Conservation (phyloP, 2,888 invertebrate genomes). For the Apomyelois bistriatella region DNA sequence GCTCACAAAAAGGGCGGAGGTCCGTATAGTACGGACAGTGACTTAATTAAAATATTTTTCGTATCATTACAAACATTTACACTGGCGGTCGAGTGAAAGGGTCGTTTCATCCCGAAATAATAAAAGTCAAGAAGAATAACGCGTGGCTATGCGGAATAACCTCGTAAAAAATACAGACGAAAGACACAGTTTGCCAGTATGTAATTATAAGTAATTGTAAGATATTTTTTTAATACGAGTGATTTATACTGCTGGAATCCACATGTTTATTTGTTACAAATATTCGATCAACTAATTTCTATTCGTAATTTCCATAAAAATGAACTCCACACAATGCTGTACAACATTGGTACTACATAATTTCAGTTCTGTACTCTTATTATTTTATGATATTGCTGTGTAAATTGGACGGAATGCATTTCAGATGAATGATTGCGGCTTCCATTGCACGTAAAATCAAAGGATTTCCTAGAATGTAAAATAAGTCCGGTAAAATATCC, state of each 20-base stretch:
- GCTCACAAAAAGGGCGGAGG: slow-evolving; percentile 4
- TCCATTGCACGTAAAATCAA: neutral
- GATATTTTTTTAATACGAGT: too few relatives aligned
- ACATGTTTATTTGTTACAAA: too few relatives aligned
- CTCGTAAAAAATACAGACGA: too few relatives aligned
- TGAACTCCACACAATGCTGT: too few relatives aligned
- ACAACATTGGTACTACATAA: too few relatives aligned
- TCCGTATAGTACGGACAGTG: neutral
- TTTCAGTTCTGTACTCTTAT: slow-evolving; percentile 12
- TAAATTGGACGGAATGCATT: slow-evolving; percentile 27
- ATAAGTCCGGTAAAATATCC: slow-evolving; percentile 8
- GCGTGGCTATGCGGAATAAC: neutral
- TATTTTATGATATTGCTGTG: slow-evolving; percentile 10
- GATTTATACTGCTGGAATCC: too few relatives aligned
- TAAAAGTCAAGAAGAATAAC: slow-evolving; percentile 22
- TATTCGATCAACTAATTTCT: too few relatives aligned
- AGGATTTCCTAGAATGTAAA: slow-evolving; percentile 29
- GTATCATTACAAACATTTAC: slow-evolving; percentile 23
- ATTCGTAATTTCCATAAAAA: too few relatives aligned
- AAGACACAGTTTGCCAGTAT: too few relatives aligned
- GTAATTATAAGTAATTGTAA: too few relatives aligned
- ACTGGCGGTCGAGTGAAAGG: slow-evolving; percentile 37
- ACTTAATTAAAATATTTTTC: slow-evolving; percentile 25
- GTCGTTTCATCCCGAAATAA: slow-evolving; percentile 23
- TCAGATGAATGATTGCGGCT: slow-evolving; percentile 18